Percentiles rank a stretch among this genome's conserved stretches.
Conservation (phyloP, 2,888 invertebrate genomes). For the Automeris io region DNA sequence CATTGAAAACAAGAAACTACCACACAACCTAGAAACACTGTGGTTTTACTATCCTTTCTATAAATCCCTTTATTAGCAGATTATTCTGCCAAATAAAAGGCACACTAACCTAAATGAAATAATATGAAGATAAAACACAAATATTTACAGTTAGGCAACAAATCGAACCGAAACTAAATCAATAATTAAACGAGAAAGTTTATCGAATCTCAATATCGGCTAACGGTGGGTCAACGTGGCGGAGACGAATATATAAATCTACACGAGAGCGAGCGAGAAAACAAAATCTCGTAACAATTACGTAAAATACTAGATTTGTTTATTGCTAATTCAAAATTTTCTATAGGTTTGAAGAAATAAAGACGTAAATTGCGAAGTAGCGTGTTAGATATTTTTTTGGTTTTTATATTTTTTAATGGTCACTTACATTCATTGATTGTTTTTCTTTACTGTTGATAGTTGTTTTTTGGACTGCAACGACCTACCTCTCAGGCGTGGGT, state of each 20-base stretch:
- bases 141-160: slow-evolving; percentile 4
- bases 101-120: too few species aligned
- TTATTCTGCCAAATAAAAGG: too few species aligned
- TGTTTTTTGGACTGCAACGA: too few species aligned
- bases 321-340: slow-evolving; percentile 22
- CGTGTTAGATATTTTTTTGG: slow-evolving; percentile 4
- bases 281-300: slow-evolving; percentile 18
- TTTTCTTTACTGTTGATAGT: too few species aligned
- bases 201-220: slow-evolving; percentile 9
- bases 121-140: too few species aligned
- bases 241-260: slow-evolving; percentile 14
- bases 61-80: too few species aligned
- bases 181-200: slow-evolving; percentile 23
- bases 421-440: too few species aligned
- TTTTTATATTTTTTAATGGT: too few species aligned
- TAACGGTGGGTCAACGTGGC: slow-evolving; percentile 21
- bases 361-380: slow-evolving; percentile 5
- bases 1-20: too few species aligned
- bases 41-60: too few species aligned
- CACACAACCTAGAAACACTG: too few species aligned
- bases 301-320: slow-evolving; percentile 22
- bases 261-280: slow-evolving; percentile 14
- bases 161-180: slow-evolving; percentile 11
- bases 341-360: slow-evolving; percentile 14
- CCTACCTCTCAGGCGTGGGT: too few species aligned